Base-by-base conservation (phyloP, 2,113 vertebrate species). In the Microtus richardsoni region DNA sequence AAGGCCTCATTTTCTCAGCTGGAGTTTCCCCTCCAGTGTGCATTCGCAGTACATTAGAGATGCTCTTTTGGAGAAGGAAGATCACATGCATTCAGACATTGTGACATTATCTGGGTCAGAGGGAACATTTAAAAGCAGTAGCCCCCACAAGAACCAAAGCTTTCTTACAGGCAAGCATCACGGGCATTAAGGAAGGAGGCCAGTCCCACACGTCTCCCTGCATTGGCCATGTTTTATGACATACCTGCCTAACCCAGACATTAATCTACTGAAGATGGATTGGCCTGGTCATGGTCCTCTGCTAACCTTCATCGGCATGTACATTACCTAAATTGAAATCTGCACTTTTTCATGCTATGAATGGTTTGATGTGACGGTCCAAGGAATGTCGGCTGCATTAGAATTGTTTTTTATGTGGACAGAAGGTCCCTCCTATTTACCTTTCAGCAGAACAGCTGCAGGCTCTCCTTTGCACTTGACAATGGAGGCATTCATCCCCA, bases 21-120 rank as follows among this genome's bases (percentile, higher is more conserved):
- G 98, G 98, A 98, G 98, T 98, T 98, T 98, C 98, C 98, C 98
- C 98, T 96, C 97, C 98, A 97, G 87, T 97, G 98, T 98, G 97
- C 98, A 99, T 98, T 98, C 98, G 98, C 98, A 99, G 98, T 98
- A 97, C 98, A 98, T 99, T 99, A 99, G 97, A 98, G 98, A 98
- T 98, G 96, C 92, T 98, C 98, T 98, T 98, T 97, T 97, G 88
- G 88, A 97, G 98, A 98, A 98, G 97, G 95, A 98, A 93, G 97
- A 97, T 98, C 95, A 91, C 93, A 98, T 96, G 16, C 78, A 91
- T 98, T 98, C 98, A 98, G 98, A 98, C 98, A 94, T 98, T 98
- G 98, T 98, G 98, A 98, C 98, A 98, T 98, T 98, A 98, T 98
- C 98, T 98, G 98, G 98, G 98, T 98, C 98, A 99, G 97, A 98